Percentiles rank a stretch among this genome's conserved stretches.
Conservation (phyloP, 2,113 vertebrate genomes). For the Pelobates fuscus region DNA sequence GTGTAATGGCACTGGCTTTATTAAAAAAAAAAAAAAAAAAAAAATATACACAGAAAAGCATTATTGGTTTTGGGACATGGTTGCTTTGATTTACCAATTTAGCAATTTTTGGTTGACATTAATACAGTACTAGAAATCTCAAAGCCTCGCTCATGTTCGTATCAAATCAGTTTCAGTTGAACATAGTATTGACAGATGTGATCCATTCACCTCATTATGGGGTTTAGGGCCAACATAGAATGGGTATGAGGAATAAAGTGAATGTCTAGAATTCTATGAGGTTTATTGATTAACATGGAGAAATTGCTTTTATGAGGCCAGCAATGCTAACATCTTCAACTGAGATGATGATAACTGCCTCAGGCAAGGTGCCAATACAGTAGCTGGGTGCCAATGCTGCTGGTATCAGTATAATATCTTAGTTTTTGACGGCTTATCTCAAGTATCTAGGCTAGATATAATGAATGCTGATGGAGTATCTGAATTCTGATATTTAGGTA, state of each 20-base stretch:
- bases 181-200: not conserved
- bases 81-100: conserved; percentile 33
- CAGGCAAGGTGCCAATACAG: too few relatives aligned
- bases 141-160: not conserved
- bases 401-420: too few relatives aligned
- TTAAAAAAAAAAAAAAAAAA: conserved; percentile 61
- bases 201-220: conserved; percentile 4
- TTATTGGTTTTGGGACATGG: conserved; percentile 24
- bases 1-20: conserved; percentile 63
- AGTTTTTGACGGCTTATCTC: too few relatives aligned
- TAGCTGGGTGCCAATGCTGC: too few relatives aligned
- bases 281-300: not conserved
- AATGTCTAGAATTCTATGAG: not conserved
- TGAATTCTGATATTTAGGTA: too few relatives aligned
- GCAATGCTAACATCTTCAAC: not conserved
- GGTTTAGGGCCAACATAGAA: not conserved
- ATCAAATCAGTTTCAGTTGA: conserved; percentile 21
- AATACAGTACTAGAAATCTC: conserved; percentile 13
- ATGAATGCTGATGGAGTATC: too few relatives aligned
- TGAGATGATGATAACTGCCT: not conserved
- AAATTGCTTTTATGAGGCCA: not conserved
- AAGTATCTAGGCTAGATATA: too few relatives aligned
- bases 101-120: conserved; percentile 34
- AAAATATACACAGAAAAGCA: conserved; percentile 52
- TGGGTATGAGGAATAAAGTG: not conserved